These are phyloP conservation scores for Emys orbicularis DNA, from an alignment of 2,797 vertebrate species.

Conservation along the genomic window DNA sequence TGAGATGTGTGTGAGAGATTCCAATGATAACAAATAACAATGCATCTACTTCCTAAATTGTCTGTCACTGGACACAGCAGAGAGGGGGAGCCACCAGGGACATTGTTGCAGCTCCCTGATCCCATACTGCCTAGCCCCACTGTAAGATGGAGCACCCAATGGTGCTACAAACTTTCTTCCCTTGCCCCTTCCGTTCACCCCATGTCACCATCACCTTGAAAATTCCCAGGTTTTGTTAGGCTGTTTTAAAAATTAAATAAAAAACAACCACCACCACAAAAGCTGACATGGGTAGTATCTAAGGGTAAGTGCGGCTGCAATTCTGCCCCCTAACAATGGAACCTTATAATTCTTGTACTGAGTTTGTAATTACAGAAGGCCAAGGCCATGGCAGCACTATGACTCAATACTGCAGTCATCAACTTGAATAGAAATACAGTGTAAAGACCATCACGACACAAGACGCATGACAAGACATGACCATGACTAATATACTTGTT, in stretches of 20 bases:
- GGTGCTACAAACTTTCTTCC: neutral
- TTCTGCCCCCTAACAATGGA: neutral
- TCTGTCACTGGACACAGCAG: neutral
- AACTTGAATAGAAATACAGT: neutral
- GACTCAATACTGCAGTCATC: neutral
- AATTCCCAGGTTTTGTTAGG: neutral
- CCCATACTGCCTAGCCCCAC: neutral
- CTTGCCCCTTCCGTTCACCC: neutral
- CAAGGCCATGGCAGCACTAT: neutral
- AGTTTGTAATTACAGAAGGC: neutral
- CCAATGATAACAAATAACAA: neutral
- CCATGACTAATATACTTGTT: neutral
- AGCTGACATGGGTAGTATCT: neutral
- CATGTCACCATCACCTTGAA: neutral
- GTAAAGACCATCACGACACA: neutral
- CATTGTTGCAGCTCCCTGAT: neutral
- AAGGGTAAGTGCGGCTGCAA: neutral
- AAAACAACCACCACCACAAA: neutral
- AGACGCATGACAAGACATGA: neutral
- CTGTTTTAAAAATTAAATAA: neutral
- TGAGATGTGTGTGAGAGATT: neutral
- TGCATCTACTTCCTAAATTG: neutral
- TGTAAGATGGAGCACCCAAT: accelerated
- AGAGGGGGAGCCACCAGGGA: neutral
- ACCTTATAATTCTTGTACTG: neutral